Base-by-base conservation (phyloP, 2,797 vertebrate species). In the Neomorphus geoffroyi region DNA sequence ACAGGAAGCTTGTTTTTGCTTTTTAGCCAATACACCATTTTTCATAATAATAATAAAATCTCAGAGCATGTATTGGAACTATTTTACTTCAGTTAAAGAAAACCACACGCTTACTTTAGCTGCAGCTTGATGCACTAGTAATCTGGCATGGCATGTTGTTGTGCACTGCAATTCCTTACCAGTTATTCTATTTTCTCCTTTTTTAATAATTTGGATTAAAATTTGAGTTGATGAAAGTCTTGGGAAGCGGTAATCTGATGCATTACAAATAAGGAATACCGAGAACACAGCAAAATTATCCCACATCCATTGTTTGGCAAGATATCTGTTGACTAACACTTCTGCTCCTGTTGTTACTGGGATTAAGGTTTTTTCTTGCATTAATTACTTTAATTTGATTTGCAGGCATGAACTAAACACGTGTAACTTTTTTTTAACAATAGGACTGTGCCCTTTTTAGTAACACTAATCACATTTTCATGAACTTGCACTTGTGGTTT, bases 371-470 rank as follows among this genome's bases (percentile, higher is more conserved):
- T 98, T 97, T 98, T 98, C 97, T 97, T 96, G 96, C 96, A 96
- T 98, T 98, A 98, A 98, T 98, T 97, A 51, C 50, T 51, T 51
- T 51, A 96, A 92, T 98, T 97, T 98, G 97, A 98, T 98, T 98
- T 97, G 95, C 98, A 98, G 98, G 98, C 99, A 99, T 99, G 98
- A 98, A 99, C 99, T 99, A 99, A 99, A 98, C 96, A 93, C 94
- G 98, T 97, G 95, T n/a, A n/a, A 97, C 80, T 85, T 96, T 96
- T 93, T 95, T 97, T 88, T 88, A 94, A 95, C 94, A 95, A 57
- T 96, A 94, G 96, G 88, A 85, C 65, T 88, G 53, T 91, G 39
- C n/a, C 94, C 70, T 58, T 93, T 64, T 78, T 90, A 77, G n/a
- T 62, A 90, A 61, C 79, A 75, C 58, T 92, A 86, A 65, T 69